These are phyloP conservation scores for Poecilobothrus nobilitatus DNA, from an alignment of 2,888 invertebrate species.

Conservation along the genomic window DNA sequence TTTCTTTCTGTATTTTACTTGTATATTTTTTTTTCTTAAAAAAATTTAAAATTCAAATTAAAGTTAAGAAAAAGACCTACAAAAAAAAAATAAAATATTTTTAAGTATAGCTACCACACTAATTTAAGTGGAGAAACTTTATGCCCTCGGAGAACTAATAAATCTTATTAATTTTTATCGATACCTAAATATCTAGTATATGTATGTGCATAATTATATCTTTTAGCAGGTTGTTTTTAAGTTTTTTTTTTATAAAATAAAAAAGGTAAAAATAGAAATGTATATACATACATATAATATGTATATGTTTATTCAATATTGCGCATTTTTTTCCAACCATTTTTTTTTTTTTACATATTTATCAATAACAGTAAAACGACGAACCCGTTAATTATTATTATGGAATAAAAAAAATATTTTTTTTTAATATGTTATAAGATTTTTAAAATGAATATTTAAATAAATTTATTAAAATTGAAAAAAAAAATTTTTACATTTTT, in stretches of 20 bases:
- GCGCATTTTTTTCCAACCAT: not conserved
- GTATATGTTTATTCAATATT: too few species aligned
- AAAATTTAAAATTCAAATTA: too few species aligned
- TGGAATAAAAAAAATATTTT: too few species aligned
- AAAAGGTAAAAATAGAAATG: not conserved
- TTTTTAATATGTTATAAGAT: too few species aligned
- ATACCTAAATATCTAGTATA: not conserved
- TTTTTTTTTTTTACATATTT: not conserved
- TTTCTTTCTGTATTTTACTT: too few species aligned
- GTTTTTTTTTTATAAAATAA: not conserved
- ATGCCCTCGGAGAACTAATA: not conserved
- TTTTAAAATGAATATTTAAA: too few species aligned
- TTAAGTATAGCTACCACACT: not conserved
- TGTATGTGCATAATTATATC: not conserved
- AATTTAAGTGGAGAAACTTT: conserved; percentile 2
- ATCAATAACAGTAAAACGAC: not conserved
- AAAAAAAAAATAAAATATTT: too few species aligned
- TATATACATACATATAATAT: not conserved
- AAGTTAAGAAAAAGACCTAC: too few species aligned
- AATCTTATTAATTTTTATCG: not conserved
- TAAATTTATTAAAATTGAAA: too few species aligned
- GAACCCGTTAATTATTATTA: conserved; percentile 5
- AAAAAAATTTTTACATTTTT: too few species aligned
- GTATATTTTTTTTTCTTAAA: too few species aligned
- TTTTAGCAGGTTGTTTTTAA: not conserved